Evolutionary conservation across 2,888 invertebrate species (phyloP), one percentile per base, ranked within the genome.

Genomic region (Troides aeacus): DNA sequence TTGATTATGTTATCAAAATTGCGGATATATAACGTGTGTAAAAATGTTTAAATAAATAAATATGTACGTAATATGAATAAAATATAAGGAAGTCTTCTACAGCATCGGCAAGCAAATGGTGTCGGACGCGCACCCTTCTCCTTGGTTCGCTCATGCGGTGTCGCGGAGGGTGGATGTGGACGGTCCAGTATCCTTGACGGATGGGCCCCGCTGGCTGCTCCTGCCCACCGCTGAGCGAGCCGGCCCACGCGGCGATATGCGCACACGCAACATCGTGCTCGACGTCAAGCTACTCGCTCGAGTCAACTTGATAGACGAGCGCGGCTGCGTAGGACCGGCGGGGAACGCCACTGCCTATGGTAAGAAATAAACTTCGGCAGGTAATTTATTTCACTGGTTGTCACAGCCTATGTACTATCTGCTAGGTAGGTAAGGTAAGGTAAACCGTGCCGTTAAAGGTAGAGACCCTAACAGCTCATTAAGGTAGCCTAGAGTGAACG

Each of bases 71-170:
- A 24, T 24, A 4, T 24, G 30, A 30, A 39, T 39, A 39, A 39
- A 39, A 30, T 30, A 50, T 50, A 17, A 53, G 17, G n/a, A 53
- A 7, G 23, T 56, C 24, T 56, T 76, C 62, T 64, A 75, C 85
- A 92, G 92, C 72, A 81, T 92, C 24, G 86, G 86, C 18, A 89
- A 89, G 71, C 90, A 90, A 76, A 87, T 90, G 86, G 88, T 92
- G 2, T 82, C 89, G 0, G 83, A 89, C 71, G 85, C 85, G 0
- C 86, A 89, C 66, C 87, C 86, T 12, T 72, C 87, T 0, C 89
- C 91, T 0, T 92, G 90, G 91, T 91, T 83, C 72, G 83, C 86
- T 0, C 84, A 87, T 77, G 84, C 81, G 1, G 73, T 86, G 30
- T 77, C 82, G 2, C 81, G 83, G 0, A 75, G 75, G 50, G 80